Conservation (phyloP, 2,113 vertebrate genomes). For the Zingel zingel region DNA sequence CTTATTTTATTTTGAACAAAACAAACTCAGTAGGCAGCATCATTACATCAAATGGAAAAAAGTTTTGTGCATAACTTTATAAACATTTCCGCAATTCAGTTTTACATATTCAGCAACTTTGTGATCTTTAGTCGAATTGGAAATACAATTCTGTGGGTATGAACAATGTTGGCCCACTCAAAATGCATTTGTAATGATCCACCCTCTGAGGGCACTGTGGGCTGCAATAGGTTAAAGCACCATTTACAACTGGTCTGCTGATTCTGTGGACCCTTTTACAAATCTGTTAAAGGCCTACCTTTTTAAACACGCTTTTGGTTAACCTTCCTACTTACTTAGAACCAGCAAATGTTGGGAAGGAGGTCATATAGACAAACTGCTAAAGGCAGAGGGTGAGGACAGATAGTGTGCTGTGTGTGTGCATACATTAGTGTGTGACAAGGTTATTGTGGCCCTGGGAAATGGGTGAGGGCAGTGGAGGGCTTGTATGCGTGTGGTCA, state of each 20-base stretch:
- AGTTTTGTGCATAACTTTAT: neutral
- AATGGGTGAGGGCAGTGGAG: neutral
- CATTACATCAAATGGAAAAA: neutral
- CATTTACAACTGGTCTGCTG: conserved; percentile 15
- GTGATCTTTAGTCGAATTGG: conserved; percentile 31
- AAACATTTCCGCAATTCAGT: neutral
- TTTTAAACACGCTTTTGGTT: too few species aligned
- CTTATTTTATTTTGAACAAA: neutral
- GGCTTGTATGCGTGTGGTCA: conserved; percentile 3
- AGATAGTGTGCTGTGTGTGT: neutral
- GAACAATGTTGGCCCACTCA: conserved; percentile 42
- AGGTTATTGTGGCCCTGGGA: neutral
- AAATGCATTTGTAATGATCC: conserved; percentile 49
- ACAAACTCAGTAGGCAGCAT: neutral
- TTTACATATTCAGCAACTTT: conserved; percentile 12
- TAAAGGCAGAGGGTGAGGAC: neutral
- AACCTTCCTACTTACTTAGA: neutral
- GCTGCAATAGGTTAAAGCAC: conserved; percentile 42
- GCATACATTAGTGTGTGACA: neutral
- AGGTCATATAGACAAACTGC: conserved; percentile 5
- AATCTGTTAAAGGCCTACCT: too few species aligned
- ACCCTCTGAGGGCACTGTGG: conserved; percentile 29
- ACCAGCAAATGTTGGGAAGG: conserved; percentile 26
- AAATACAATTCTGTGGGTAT: conserved; percentile 22
- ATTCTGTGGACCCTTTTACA: too few species aligned